Evolutionary conservation across 2,888 invertebrate species (phyloP), one percentile per base, ranked within the genome.

Genomic region (Drosophila acutilabella): DNA sequence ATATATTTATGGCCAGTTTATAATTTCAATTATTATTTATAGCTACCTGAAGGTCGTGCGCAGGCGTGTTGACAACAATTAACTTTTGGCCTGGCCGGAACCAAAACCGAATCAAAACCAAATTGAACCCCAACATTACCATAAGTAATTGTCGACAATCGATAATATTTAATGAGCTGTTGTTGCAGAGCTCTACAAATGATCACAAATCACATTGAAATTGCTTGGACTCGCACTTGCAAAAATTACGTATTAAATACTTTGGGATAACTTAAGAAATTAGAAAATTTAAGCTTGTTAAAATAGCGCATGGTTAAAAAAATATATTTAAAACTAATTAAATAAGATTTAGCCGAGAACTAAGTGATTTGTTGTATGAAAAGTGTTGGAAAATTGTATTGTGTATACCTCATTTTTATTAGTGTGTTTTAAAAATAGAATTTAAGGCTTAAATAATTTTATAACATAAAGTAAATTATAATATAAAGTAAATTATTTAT

Each of bases 1-100:
- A 11, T 13, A 41, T 59, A 48, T 69, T 72, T 72, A 75, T 74
- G 70, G 59, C 59, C 48, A 60, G 69, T 70, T 77, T 77, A 66
- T 66, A 70, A 69, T 76, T 73, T 62, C 67, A 71, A 72, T 53
- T 61, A 61, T 50, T 67, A 69, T 71, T 66, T 62, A 74, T 59
- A 54, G 70, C 58, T 33, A 51, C 16, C 23, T 41, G 67, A 75
- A 75, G 74, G 74, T 40, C 76, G 67, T 16, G 53, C 53, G 59
- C 61, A 75, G 62, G 71, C 75, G 57, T 47, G 71, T 75, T 75
- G 71, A 75, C 74, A 75, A 75, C 61, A 50, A 62, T 62, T 56
- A 54, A 41, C 62, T 56, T n/a, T 38, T 74, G 53, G 61, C 62
- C 56, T 26, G 68, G 23, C 50, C 50, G 36, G 40, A 45, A 60